Conservation (phyloP, 2,888 invertebrate genomes). For the Tuta absoluta region DNA sequence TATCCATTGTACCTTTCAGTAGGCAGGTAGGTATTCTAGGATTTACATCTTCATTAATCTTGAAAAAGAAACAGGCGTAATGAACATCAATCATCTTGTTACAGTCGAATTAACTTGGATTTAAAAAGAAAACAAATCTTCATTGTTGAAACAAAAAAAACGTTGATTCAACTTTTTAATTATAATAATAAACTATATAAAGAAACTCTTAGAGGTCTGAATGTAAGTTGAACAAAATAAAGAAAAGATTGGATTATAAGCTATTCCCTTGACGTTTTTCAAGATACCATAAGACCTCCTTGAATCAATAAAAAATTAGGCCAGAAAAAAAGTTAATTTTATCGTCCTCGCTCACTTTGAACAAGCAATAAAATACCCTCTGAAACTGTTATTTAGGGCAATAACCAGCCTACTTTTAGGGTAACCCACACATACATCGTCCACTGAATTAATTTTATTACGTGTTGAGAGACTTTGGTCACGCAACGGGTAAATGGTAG, state of each 20-base stretch:
- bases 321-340: neutral
- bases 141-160: neutral
- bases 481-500: constrained; percentile 12
- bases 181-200: too few species aligned
- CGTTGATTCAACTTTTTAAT: neutral
- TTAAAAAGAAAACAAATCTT: neutral
- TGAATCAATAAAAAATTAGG: neutral
- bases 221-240: too few species aligned
- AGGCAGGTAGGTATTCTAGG: too few species aligned
- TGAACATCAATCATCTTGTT: too few species aligned
- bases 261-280: too few species aligned
- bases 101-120: too few species aligned
- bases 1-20: too few species aligned
- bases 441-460: constrained; percentile 25
- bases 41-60: too few species aligned
- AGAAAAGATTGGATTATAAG: too few species aligned
- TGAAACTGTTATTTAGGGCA: constrained; percentile 14
- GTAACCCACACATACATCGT: constrained; percentile 7
- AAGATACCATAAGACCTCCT: too few species aligned
- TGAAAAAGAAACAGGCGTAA: too few species aligned
- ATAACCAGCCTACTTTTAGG: constrained; percentile 11
- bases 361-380: constrained; percentile 8
- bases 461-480: constrained; percentile 22
- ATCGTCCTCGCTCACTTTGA: constrained; percentile 11
- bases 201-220: too few species aligned